These are phyloP conservation scores for Allenopithecus nigroviridis DNA, from an alignment of 2,797 vertebrate genomes.

Conservation along the genomic window DNA sequence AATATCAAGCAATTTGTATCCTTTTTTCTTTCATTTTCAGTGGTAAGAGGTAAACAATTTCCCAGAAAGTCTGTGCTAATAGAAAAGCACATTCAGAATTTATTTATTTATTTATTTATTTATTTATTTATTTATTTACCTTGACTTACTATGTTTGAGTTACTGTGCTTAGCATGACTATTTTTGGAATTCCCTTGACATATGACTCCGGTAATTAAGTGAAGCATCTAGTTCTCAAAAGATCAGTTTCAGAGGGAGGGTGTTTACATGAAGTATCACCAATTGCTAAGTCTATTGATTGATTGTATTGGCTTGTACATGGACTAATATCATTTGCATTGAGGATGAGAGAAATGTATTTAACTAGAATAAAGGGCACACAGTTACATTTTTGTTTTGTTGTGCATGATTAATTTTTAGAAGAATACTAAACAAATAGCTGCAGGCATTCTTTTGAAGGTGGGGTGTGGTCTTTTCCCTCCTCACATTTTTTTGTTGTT, in stretches of 20 bases:
- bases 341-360: constrained; percentile 62
- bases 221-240: constrained; percentile 71
- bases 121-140: neutral
- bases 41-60: neutral
- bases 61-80: constrained; percentile 33
- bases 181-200: constrained; percentile 62
- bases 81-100: constrained; percentile 18
- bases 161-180: constrained; percentile 45
- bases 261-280: constrained; percentile 74
- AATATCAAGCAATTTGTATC: neutral
- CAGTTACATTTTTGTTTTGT: constrained; percentile 68
- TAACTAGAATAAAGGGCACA: constrained; percentile 69
- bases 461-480: neutral
- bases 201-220: constrained; percentile 77
- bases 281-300: constrained; percentile 75
- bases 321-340: constrained; percentile 72
- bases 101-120: neutral
- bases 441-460: constrained; percentile 16
- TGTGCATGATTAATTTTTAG: constrained; percentile 71
- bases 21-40: neutral
- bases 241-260: constrained; percentile 60
- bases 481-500: neutral
- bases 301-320: constrained; percentile 74
- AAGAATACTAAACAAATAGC: constrained; percentile 55
- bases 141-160: constrained; percentile 55